These are phyloP conservation scores for Sebastes umbrosus DNA, from an alignment of 2,797 vertebrate genomes.

Conservation along the genomic window DNA sequence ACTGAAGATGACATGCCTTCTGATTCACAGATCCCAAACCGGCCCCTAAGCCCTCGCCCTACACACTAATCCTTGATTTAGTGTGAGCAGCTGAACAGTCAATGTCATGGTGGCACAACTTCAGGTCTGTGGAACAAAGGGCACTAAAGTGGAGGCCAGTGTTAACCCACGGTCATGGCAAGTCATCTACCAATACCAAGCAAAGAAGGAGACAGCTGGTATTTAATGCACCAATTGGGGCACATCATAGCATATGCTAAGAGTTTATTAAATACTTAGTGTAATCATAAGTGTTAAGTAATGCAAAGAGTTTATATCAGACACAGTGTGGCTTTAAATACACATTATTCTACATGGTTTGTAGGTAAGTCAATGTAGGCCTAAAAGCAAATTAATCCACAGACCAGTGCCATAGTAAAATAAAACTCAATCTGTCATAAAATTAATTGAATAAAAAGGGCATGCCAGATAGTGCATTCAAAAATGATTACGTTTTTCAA, in stretches of 20 bases:
- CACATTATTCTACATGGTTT: not conserved
- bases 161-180: not conserved
- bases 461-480: not conserved
- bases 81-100: slow-evolving; percentile 10
- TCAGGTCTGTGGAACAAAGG: slow-evolving; percentile 2
- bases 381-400: not conserved
- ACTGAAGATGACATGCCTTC: not conserved
- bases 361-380: not conserved
- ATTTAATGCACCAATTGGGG: not conserved
- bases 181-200: too few species aligned
- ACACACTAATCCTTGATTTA: slow-evolving; percentile 39
- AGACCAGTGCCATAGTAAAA: not conserved
- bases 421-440: not conserved
- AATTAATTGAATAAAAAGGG: not conserved
- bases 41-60: not conserved
- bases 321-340: not conserved
- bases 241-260: not conserved
- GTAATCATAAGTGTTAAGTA: not conserved
- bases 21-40: not conserved
- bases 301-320: not conserved
- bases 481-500: not conserved
- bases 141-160: not conserved
- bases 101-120: not conserved
- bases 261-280: not conserved
- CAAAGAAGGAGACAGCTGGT: not conserved